Conservation (phyloP, 2,888 invertebrate species). For the Phania funesta region DNA sequence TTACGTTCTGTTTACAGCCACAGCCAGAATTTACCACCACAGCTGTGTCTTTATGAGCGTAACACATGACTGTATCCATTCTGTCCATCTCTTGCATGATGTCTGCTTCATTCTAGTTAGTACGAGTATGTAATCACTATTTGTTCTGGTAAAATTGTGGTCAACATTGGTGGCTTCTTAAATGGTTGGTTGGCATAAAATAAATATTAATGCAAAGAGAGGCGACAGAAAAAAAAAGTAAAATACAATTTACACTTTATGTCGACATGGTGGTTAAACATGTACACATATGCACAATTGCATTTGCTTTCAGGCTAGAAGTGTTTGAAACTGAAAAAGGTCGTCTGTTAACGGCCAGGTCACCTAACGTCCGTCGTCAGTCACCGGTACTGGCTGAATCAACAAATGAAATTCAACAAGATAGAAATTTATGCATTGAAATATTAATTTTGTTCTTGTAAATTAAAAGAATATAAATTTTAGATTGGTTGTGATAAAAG, state of each 20-base stretch:
- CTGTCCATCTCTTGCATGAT: neutral
- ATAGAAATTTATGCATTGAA: conserved; percentile 40
- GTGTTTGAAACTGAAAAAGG: conserved; percentile 32
- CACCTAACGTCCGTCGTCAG: neutral
- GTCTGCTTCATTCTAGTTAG: neutral
- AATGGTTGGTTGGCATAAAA: conserved; percentile 64
- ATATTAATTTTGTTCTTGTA: conserved; percentile 18
- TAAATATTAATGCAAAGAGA: conserved; percentile 46
- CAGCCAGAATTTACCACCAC: conserved; percentile 1
- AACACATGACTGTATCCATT: neutral
- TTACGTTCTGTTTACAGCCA: neutral
- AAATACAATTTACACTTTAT: conserved; percentile 53
- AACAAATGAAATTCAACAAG: conserved; percentile 26
- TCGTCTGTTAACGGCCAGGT: conserved; percentile 48
- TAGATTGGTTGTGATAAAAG: conserved; percentile 31
- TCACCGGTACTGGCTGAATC: conserved; percentile 3
- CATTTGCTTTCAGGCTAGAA: conserved; percentile 35
- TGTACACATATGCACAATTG: conserved; percentile 24
- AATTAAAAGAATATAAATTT: neutral
- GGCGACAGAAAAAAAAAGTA: neutral
- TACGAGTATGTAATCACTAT: conserved; percentile 8
- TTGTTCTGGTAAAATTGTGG: conserved; percentile 60
- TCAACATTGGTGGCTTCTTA: conserved; percentile 68
- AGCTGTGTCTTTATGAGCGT: neutral
- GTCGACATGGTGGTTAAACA: conserved; percentile 63